Evolutionary conservation across 2,113 vertebrate genomes (phyloP), one percentile per base, ranked within the genome.

Genomic region (Dolichallabes microphthalmus): DNA sequence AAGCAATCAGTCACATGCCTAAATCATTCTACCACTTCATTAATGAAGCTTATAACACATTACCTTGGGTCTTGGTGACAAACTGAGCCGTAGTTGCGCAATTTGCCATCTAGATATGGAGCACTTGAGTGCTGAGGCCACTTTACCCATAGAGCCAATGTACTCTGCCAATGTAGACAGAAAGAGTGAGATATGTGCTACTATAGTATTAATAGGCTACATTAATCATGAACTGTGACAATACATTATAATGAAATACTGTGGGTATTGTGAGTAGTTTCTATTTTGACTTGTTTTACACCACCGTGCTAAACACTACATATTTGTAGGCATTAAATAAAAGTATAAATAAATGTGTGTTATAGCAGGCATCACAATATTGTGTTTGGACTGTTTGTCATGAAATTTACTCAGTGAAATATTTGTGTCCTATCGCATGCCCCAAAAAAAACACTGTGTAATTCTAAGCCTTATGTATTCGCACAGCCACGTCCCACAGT

Each of bases 31-130:
- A 19, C 14, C 9, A 58, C 27, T 52, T 58, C 82, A 53, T 60
- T 75, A 75, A 39, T 84, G 30, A 76, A 22, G 76, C 57, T 9
- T 52, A 45, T 69, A 25, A 55, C 50, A 35, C 11, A n/a, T 64
- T 90, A 99, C 98, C 97, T 96, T 87, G 98, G 98, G 88, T 99
- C 98, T 92, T 99, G 98, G 89, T 98, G 97, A 88, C 98, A 99
- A 82, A 99, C 98, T 0, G 98, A 98, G 63, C 98, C 98, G 2
- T 95, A 93, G 19, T 94, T 94, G 85, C 96, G 94, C 88, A 92
- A 92, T 89, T 94, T 91, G 35, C 95, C 95, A 2, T 93, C 94
- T 86, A 98, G 90, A 88, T 93, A 91, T 0, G 96, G 96, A 60
- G 95, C 93, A 82, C 96, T 98, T 90, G 96, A 92, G 89, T 98